These are phyloP conservation scores for Struthidea cinerea DNA, from an alignment of 2,113 vertebrate species.

Conservation along the genomic window DNA sequence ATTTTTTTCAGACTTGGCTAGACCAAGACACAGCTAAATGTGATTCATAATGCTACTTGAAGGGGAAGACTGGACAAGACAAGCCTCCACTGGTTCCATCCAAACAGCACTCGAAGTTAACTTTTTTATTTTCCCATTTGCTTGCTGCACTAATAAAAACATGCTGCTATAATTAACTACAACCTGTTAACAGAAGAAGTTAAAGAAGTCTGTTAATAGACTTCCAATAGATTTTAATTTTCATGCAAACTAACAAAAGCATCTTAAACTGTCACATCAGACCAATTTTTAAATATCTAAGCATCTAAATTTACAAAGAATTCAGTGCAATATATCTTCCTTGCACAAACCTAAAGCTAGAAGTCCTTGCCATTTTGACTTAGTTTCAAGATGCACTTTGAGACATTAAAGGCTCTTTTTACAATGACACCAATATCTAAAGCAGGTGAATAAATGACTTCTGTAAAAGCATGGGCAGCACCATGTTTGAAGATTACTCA, in stretches of 20 bases:
- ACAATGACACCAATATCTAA: background rate
- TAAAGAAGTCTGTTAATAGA: background rate
- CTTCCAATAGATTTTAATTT: background rate
- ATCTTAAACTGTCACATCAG: background rate
- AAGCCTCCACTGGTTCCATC: background rate
- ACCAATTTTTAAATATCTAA: background rate
- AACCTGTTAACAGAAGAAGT: background rate
- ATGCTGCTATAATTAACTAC: background rate
- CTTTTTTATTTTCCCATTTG: background rate
- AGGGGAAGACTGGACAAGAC: background rate
- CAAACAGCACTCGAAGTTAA: background rate
- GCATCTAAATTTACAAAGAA: background rate
- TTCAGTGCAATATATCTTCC: background rate
- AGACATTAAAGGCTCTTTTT: background rate
- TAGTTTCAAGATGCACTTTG: background rate
- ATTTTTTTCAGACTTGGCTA: background rate
- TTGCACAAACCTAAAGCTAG: background rate
- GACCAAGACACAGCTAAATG: background rate
- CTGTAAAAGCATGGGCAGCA: background rate
- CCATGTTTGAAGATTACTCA: conserved; percentile 25
- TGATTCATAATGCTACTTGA: background rate
- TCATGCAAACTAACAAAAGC: background rate
- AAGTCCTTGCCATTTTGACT: background rate
- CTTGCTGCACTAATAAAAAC: background rate
- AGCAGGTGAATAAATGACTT: background rate